Base-by-base conservation (phyloP, 1,140 invertebrate species). In the Hylaeus anthracinus region DNA sequence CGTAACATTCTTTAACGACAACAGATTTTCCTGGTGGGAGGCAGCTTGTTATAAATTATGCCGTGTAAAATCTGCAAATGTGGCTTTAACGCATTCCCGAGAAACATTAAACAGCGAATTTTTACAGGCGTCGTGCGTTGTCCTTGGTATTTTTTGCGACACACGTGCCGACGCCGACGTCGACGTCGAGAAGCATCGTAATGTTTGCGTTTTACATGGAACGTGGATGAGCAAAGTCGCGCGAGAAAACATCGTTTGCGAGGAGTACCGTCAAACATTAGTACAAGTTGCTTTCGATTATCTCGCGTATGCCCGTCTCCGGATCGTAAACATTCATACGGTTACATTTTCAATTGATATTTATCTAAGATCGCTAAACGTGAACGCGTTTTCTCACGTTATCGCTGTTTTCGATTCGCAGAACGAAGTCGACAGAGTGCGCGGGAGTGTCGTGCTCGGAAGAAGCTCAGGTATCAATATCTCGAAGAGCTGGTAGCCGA, bases 401-500 rank as follows among this genome's bases (percentile, higher is more conserved):
- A 26, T 37, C 48, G 43, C 37, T 4, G 12, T 14, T 66, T 71
- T 61, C 4, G 15, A 65, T 41, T 88, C 94, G 77, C 91, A 98
- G 98, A 99, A 94, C 95, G 98, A 71, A 99, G 98, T 93, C 95
- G 98, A 84, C 98, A 99, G 94, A 99, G 98, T 94, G 98, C 98
- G 81, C 95, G 98, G 88, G 98, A 99, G 94, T 99, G 98, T 92
- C 95, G 98, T 85, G 98, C 98, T 56, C 95, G 98, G 60, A 99
- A 99, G 94, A 99, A 99, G 90, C 95, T 99, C 60, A 95, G 98
- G 43, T 99, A 99, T 93, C 98, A 99, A 93, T 99, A 99, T 92
- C 94, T 99, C 72, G 98, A 99, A 93, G 98, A 99, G 92, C 93
- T 99, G 70, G 98, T 99, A 2, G 95, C 96, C 2, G 97, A 98